phyloP scores from a whole-genome alignment of 2,113 vertebrate species.

The Indri indri region DNA sequence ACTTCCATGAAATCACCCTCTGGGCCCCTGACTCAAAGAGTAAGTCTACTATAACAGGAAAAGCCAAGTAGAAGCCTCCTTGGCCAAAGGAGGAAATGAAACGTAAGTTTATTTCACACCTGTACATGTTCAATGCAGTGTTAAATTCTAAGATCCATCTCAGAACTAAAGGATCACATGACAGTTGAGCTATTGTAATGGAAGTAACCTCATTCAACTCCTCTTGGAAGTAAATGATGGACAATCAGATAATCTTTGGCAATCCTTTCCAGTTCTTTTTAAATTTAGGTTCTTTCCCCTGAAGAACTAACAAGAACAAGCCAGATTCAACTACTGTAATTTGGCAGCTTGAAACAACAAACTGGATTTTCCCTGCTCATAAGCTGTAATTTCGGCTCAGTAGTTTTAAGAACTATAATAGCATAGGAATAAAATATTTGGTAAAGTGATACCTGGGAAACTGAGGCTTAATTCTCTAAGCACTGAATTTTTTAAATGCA shows the following conservation, averaged over 20 bases:
- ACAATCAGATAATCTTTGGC: neutral
- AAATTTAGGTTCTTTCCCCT: neutral
- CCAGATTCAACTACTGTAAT: neutral
- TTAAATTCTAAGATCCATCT: neutral
- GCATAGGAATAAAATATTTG: neutral
- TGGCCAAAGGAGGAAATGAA: neutral
- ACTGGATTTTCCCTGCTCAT: slow-evolving; percentile 64
- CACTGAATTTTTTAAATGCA: neutral
- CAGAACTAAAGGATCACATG: neutral
- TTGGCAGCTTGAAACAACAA: neutral
- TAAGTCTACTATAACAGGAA: neutral
- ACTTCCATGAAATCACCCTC: neutral
- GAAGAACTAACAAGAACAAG: neutral
- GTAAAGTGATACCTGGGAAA: neutral
- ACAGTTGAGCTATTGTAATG: neutral
- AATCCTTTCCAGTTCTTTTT: neutral
- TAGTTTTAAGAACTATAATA: neutral
- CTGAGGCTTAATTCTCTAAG: neutral
- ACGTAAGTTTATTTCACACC: neutral
- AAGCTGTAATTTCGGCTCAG: neutral
- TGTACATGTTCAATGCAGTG: neutral
- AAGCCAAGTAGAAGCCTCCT: neutral
- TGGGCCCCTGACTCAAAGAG: neutral
- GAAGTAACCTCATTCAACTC: neutral
- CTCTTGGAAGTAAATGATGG: neutral